Base-by-base conservation (phyloP, 2,888 invertebrate genomes). In the Marasmarcha lunaedactyla region DNA sequence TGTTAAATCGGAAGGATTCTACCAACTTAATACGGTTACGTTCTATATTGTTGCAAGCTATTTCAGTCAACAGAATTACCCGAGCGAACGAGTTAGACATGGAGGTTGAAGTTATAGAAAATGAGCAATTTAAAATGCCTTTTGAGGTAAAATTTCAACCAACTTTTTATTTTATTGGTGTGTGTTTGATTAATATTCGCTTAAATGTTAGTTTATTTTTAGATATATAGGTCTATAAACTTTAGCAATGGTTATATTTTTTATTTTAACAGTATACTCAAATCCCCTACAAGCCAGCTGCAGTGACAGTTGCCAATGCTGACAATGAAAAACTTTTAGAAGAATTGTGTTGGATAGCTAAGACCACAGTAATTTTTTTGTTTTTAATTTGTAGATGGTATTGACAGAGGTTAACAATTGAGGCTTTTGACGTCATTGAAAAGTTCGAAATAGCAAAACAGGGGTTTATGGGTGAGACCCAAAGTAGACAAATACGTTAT, bases 31-130 rank as follows among this genome's bases (percentile, higher is more conserved):
- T 65, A 25, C 59, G 70, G 11, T 74, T 68, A 41, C 54, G 68
- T 33, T 59, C 67, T 0, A 45, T 78, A 11, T 43, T 81, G 15
- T 52, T 81, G 15, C 81, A 81, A 52, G 81, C 71, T 0, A 79
- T 81, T 35, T 78, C 81, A 6, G 63, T 76, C 1, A 76, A 73
- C 15, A 69, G 81, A 49, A 81, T 81, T 10, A 79, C 78, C 6
- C 54, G 62, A 14, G 59, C 63, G 2, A 56, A 59, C 1, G 81
- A 81, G 52, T 53, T 81, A 20, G 76, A 81, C 42, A 71, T 76
- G 71, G 79, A 81, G 52, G 71, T 78, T 10, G 78, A 79, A 59
- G 78, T 81, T 1, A 72, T 81, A 44, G 77, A 77, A 46, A 70
- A 52, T 42, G 79, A 81, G 55, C 60, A 67, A 45, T 52, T 76